A percentile compares a stretch with the other conserved stretches of the same genome.
These are phyloP conservation scores for Acanthornis magna DNA, from an alignment of 2,797 vertebrate genomes.

Conservation along the genomic window DNA sequence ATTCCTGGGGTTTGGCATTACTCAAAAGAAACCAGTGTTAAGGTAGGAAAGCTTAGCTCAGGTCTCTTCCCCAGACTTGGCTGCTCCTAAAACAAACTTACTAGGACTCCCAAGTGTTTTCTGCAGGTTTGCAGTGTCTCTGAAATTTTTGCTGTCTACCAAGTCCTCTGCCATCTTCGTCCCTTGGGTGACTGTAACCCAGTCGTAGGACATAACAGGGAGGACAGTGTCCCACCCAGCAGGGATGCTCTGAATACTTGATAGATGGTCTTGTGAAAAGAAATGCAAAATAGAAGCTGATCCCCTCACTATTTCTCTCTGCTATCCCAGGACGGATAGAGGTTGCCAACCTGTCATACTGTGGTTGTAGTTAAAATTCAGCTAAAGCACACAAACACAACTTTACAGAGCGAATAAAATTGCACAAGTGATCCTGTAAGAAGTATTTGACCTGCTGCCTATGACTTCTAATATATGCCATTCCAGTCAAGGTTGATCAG, in stretches of 20 bases:
- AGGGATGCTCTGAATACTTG: neutral
- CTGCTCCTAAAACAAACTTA: neutral
- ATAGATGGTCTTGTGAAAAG: neutral
- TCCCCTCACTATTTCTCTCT: fast-evolving
- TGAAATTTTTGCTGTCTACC: neutral
- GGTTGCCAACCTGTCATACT: neutral
- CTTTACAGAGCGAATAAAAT: neutral
- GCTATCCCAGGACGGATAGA: neutral
- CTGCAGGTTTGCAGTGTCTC: neutral
- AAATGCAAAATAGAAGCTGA: neutral
- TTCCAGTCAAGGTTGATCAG: neutral
- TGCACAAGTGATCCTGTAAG: neutral
- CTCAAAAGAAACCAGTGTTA: slow-evolving; percentile 22
- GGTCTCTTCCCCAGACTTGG: neutral
- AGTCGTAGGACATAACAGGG: neutral
- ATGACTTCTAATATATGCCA: neutral
- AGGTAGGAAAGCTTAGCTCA: neutral
- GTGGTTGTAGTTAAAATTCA: slow-evolving; percentile 11
- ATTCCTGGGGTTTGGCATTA: slow-evolving; percentile 62
- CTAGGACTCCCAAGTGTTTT: neutral
- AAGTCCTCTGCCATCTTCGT: neutral
- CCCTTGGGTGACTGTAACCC: fast-evolving
- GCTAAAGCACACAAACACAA: neutral
- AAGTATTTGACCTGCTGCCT: neutral
- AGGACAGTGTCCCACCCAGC: neutral